Evolutionary conservation across 2,113 vertebrate genomes (phyloP).

Genomic region (Otis tarda): DNA sequence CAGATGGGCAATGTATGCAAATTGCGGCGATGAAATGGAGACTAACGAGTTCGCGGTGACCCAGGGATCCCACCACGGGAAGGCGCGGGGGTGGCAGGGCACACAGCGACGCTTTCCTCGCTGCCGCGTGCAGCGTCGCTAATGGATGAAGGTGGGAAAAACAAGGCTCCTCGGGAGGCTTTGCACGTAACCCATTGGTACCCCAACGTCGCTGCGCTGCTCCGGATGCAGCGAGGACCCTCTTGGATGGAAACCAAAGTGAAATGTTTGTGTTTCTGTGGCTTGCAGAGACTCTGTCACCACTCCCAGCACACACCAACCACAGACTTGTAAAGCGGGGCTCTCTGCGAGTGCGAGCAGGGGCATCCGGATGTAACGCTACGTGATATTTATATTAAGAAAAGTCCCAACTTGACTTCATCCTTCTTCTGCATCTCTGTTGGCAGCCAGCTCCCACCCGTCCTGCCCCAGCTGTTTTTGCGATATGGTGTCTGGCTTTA

Average conservation of each 20-base stretch:
- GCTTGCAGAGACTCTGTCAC: neutral
- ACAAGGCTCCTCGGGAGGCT: neutral
- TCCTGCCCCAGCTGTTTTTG: neutral
- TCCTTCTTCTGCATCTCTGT: neutral
- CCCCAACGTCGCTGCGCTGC: fast-evolving
- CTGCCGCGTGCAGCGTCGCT: fast-evolving
- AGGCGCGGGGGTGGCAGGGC: neutral
- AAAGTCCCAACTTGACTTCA: neutral
- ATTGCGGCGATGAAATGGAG: neutral
- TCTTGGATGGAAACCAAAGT: neutral
- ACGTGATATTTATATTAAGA: neutral
- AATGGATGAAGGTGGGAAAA: neutral
- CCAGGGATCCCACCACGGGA: neutral
- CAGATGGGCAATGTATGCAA: constrained; percentile 35
- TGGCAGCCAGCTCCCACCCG: neutral
- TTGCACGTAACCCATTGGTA: neutral
- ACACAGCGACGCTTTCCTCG: neutral
- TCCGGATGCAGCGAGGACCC: neutral
- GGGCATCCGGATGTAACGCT: neutral
- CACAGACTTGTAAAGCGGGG: neutral
- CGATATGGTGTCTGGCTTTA: fast-evolving
- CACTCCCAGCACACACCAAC: neutral
- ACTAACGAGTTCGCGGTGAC: neutral
- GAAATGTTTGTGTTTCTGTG: neutral
- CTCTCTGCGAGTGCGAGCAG: neutral